Conservation (phyloP, 2,113 vertebrate genomes). For the Xiphophorus couchianus region DNA sequence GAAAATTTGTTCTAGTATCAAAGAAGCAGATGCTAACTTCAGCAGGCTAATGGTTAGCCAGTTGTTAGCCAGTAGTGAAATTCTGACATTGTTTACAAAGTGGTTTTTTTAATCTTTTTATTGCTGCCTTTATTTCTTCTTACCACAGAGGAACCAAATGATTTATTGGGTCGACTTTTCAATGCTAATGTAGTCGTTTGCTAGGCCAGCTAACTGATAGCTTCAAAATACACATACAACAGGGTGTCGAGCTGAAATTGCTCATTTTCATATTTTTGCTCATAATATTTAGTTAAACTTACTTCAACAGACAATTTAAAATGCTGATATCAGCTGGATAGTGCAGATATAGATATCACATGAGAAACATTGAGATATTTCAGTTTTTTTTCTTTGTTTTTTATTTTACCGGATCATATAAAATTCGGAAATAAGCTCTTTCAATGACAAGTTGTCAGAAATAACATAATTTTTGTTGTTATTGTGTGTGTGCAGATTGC, state of each 20-base stretch:
- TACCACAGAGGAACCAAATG: neutral
- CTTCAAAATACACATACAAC: neutral
- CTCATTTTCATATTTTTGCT: neutral
- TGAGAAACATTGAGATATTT: neutral
- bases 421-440: neutral
- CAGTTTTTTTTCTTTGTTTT: neutral
- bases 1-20: neutral
- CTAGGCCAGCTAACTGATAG: neutral
- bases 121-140: neutral
- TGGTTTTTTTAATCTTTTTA: neutral
- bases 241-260: neutral
- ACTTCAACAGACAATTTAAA: neutral
- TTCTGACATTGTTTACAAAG: no score
- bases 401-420: neutral
- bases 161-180: neutral
- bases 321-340: neutral
- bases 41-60: no score
- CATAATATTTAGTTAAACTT: no score
- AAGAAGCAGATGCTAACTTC: neutral
- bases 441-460: neutral
- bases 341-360: neutral
- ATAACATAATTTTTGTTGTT: slow-evolving; percentile 3
- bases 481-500: slow-evolving; percentile 84
- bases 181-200: neutral
- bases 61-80: no score